Percentiles rank a stretch among this genome's conserved stretches.
Evolutionary conservation across 2,888 invertebrate genomes (phyloP).

Genomic region (Erebia ligea): DNA sequence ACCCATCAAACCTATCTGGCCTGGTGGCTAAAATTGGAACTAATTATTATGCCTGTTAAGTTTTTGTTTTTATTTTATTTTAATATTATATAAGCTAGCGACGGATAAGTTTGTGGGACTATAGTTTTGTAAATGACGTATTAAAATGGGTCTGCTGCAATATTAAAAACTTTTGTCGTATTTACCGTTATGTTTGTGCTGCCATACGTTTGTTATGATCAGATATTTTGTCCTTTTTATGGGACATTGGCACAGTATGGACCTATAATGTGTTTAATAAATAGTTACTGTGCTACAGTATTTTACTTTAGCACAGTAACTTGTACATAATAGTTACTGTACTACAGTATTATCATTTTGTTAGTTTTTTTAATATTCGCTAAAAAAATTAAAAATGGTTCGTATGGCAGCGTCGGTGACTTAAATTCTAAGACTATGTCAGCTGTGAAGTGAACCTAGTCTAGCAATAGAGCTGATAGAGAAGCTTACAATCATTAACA

Average conservation of each 20-base stretch:
- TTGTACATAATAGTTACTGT: neutral
- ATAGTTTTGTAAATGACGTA: too few relatives aligned
- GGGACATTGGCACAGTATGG: slow-evolving; percentile 3
- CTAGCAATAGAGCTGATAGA: neutral
- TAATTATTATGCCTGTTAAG: too few relatives aligned
- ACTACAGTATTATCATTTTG: neutral
- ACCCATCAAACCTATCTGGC: too few relatives aligned
- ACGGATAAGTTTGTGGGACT: too few relatives aligned
- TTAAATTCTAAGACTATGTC: too few relatives aligned
- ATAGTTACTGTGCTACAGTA: too few relatives aligned
- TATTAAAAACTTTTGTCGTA: neutral
- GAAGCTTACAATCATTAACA: neutral
- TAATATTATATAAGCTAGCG: too few relatives aligned
- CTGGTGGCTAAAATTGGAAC: too few relatives aligned
- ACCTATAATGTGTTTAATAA: neutral
- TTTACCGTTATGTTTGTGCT: neutral
- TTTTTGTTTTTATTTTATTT: too few relatives aligned
- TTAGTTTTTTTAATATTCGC: neutral
- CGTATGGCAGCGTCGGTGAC: slow-evolving; percentile 18
- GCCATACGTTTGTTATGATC: slow-evolving; percentile 4
- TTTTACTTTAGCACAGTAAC: too few relatives aligned
- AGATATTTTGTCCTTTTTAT: neutral
- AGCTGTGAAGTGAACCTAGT: neutral
- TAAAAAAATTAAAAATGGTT: neutral
- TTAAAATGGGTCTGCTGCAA: neutral